These are phyloP conservation scores for Symphodus melops DNA, from an alignment of 2,113 vertebrate genomes.

Conservation along the genomic window DNA sequence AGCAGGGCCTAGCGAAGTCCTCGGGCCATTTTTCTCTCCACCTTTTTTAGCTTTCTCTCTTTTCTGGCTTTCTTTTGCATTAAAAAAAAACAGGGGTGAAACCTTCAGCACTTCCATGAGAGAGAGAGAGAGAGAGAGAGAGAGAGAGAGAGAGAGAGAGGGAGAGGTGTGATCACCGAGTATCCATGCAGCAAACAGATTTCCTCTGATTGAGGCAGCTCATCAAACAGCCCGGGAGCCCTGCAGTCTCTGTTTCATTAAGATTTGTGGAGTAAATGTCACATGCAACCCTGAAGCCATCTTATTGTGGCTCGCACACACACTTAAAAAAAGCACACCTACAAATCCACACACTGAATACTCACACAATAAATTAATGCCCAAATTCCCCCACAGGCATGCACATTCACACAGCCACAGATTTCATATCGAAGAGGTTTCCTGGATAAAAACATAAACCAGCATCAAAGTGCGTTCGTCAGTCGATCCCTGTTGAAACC, in stretches of 20 bases:
- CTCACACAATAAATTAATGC: neutral
- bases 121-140: neutral
- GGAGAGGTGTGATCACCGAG: slow-evolving; percentile 17
- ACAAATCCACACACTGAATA: slow-evolving; percentile 2
- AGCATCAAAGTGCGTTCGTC: slow-evolving; percentile 9
- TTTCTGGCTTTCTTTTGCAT: slow-evolving; percentile 22
- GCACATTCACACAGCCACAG: slow-evolving; percentile 9
- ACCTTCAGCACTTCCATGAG: slow-evolving; percentile 32
- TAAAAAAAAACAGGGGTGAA: slow-evolving; percentile 23
- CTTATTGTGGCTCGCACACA: neutral
- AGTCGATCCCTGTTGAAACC: neutral
- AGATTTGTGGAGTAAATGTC: slow-evolving; percentile 70
- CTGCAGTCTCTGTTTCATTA: slow-evolving; percentile 59
- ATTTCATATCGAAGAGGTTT: slow-evolving; percentile 21
- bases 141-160: neutral
- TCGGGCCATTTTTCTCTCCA: slow-evolving; percentile 49
- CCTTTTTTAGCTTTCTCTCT: slow-evolving; percentile 39
- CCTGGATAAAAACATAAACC: too few relatives aligned
- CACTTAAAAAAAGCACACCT: slow-evolving; percentile 11
- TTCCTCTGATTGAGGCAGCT: slow-evolving; percentile 58
- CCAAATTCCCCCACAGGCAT: neutral
- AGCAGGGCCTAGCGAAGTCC: slow-evolving; percentile 64
- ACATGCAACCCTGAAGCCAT: slow-evolving; percentile 55
- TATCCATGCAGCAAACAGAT: slow-evolving; percentile 50
- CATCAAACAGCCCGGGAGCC: slow-evolving; percentile 62